Conservation (phyloP, 2,113 vertebrate species). For the Eurystomus gularis region DNA sequence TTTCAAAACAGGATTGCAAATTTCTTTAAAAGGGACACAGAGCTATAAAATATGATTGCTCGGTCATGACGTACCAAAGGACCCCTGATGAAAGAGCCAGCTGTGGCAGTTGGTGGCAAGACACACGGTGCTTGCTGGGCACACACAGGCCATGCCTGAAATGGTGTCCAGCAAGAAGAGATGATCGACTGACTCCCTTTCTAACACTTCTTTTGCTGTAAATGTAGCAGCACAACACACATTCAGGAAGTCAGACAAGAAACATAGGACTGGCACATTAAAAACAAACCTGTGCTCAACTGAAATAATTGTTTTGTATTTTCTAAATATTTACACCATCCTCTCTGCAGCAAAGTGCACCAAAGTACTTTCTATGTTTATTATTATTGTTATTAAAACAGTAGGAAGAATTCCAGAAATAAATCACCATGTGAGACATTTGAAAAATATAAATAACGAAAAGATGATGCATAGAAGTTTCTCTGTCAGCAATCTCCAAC, state of each 20-base stretch:
- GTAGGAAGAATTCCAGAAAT: neutral
- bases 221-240: neutral
- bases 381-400: neutral
- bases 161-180: neutral
- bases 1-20: neutral
- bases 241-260: neutral
- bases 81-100: neutral
- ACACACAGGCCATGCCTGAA: neutral
- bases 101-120: neutral
- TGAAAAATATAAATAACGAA: neutral
- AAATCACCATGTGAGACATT: neutral
- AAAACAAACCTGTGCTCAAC: neutral
- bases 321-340: neutral
- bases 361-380: too few species aligned
- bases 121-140: neutral
- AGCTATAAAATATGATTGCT: accelerated
- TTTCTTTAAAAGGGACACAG: neutral
- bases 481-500: neutral
- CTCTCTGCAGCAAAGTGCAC: neutral
- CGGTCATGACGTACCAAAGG: accelerated
- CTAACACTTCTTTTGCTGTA: neutral
- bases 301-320: neutral
- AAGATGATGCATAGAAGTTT: neutral
- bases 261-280: neutral
- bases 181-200: neutral